Evolutionary conservation across 2,888 invertebrate genomes (phyloP), one percentile per base, ranked within the genome.

Genomic region (Tetranychus truncatus): DNA sequence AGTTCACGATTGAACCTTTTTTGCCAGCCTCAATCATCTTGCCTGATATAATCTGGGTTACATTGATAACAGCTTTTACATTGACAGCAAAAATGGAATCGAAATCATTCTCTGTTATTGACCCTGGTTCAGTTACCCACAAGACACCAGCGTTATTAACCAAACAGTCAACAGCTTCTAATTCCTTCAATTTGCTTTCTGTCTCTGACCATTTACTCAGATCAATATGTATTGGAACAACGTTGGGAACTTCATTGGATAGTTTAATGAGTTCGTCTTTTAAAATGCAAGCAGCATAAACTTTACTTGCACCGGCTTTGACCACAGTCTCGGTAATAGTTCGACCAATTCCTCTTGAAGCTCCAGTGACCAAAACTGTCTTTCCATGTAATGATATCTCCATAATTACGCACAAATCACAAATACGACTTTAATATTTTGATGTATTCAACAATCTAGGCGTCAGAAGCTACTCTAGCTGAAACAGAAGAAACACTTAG

Each of bases 351-450:
- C 92, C 92, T 87, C 88, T 88, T 44, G 91, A 91, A 74, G 91
- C 92, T 76, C 93, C 94, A 76, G 94, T 93, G 3, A 94, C 91
- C 75, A 94, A 84, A 80, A 91, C 89, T 76, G 88, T 87, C 21
- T 69, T 69, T 6, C 69, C 69, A 6, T 11, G 1, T 6, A 69
- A 18, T 5, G 69, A 69, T 7, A 69, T 69, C 20, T 69, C 69
- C 69, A 69, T 69, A 21, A 69, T 69, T 69, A 24, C 20, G 20
- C n/a, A 15, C 66, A 66, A 34, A 34, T 0, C 34, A 34, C 5
- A 34, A 34, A 34, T 34, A 34, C 34, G 34, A 34, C 34, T 34
- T 34, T 34, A 34, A 34, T 34, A 34, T 34, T 34, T 34, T 34
- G 34, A 34, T 34, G 34, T 34, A 34, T 34, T 34, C 34, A 34